Conservation (phyloP, 2,888 invertebrate species). For the Ophion ellenae region DNA sequence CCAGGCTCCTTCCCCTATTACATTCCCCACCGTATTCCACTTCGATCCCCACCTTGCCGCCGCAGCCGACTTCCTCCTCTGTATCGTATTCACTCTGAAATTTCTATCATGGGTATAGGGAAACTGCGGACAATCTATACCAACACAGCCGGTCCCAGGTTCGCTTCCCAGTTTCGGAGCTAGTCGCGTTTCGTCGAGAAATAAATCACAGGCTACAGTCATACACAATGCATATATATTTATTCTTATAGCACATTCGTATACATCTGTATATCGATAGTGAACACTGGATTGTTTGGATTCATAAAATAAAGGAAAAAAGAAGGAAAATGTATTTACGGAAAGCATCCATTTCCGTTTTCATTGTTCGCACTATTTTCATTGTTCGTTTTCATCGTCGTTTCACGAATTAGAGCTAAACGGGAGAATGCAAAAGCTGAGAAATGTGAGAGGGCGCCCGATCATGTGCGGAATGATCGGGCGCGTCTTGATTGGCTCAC, state of each 20-base stretch:
- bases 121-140: no score
- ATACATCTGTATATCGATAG: neutral
- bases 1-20: no score
- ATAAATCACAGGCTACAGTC: no score
- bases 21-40: no score
- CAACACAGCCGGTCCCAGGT: no score
- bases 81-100: no score
- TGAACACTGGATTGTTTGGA: neutral
- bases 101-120: no score
- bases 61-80: no score
- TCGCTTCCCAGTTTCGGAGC: no score
- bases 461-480: neutral
- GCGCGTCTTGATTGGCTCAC: slow-evolving; percentile 80
- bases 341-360: neutral
- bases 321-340: neutral
- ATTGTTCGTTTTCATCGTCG: neutral
- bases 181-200: no score
- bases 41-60: no score
- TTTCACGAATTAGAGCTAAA: neutral
- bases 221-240: neutral
- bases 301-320: neutral
- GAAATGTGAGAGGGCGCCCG: neutral
- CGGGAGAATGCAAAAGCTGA: neutral
- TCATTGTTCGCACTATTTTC: neutral
- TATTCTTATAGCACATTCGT: neutral